Evolutionary conservation across 2,113 vertebrate species (phyloP), one percentile per base, ranked within the genome.

Genomic region (Cebidichthys violaceus): DNA sequence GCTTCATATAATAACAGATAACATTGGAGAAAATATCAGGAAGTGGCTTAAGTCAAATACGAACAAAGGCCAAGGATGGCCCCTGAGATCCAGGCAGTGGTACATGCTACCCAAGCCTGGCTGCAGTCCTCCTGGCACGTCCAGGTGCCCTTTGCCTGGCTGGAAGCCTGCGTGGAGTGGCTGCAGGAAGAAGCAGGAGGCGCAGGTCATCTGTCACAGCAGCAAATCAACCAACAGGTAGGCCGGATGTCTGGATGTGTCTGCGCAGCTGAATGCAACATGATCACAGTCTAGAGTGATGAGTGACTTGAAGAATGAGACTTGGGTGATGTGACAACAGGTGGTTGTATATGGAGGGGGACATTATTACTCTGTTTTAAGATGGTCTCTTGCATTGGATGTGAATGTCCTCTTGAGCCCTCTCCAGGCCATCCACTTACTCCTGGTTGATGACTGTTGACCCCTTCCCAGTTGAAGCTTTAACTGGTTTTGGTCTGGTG

Each of bases 141-240:
- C 84, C 96, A 95, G 93, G 98, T 98, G 65, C 97, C 98, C 77
- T 89, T 89, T 20, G 79, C 84, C 2, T 99, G 98, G 98, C 88
- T 99, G 79, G 95, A 97, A 90, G 98, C 98, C 39, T 99, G 98
- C 74, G 93, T 99, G 90, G 94, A 91, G 70, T 99, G 98, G 97
- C 95, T 99, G 65, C 94, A 95, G 85, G 95, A 96, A 90, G 97
- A 99, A 92, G 96, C 95, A 7, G 88, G 84, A 31, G 93, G 94
- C 77, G 72, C 79, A 67, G 75, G 70, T 68, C 90, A 47, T 54
- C 89, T 98, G 87, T 94, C 93, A 70, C 97, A 97, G 83, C 94
- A 95, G 88, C 94, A 96, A 79, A 94, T 98, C 43, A 99, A 99
- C 88, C 96, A 96, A 83, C 96, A 97, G 89, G 97, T 98, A 15